phyloP scores from a whole-genome alignment of 2,888 invertebrate genomes.

The Lymantria dispar region DNA sequence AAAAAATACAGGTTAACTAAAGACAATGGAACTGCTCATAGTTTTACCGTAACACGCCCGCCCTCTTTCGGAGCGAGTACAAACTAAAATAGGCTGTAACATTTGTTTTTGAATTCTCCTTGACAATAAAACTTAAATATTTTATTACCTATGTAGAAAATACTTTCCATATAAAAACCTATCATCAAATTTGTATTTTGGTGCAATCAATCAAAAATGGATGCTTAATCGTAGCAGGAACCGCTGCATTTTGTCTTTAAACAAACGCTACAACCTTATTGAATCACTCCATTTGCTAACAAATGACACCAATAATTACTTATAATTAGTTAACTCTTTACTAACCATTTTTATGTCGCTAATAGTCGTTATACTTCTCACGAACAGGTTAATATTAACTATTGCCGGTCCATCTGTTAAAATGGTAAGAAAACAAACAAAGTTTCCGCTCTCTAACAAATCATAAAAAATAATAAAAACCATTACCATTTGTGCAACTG shows the following conservation, averaged over 20 bases:
- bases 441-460: conserved; percentile 9
- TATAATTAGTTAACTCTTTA: conserved; percentile 46
- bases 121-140: conserved; percentile 2
- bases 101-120: conserved; percentile 22
- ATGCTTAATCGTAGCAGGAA: background rate
- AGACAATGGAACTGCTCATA: conserved; percentile 25
- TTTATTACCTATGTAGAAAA: background rate
- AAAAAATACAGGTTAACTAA: background rate
- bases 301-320: conserved; percentile 19
- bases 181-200: too few relatives aligned
- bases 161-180: background rate
- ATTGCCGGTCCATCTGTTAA: conserved; percentile 96
- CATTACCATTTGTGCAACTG: too few relatives aligned
- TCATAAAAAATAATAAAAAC: background rate
- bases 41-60: conserved; percentile 48
- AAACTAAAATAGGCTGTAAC: conserved; percentile 36
- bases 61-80: conserved; percentile 44
- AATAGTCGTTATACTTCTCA: conserved; percentile 98
- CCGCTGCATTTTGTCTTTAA: conserved; percentile 5
- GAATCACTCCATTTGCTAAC: conserved; percentile 7
- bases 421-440: conserved; percentile 24
- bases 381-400: conserved; percentile 98
- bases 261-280: conserved; percentile 37
- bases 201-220: too few relatives aligned
- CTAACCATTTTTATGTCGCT: conserved; percentile 99